Evolutionary conservation across 2,888 invertebrate genomes (phyloP), one percentile per base, ranked within the genome.

Genomic region (Trichacis sp.): DNA sequence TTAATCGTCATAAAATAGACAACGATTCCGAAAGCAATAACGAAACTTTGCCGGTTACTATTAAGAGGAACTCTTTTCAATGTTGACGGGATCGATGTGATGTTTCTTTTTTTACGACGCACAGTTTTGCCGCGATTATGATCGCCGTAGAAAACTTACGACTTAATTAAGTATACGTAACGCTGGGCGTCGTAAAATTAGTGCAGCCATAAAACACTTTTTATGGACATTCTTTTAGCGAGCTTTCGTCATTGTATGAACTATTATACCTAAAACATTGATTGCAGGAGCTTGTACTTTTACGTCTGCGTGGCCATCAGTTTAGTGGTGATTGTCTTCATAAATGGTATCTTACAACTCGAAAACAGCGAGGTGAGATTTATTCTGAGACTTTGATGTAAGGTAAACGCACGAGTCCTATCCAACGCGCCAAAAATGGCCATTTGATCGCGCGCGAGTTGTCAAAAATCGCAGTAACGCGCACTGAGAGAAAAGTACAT

Each of bases 331-430:
- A 83, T 84, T 30, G 71, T 73, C 2, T 48, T 77, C 12, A 74
- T 86, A 50, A 84, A 85, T 48, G 76, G 82, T n/a, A 73, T 86
- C 33, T 77, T 85, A n/a, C 63, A 85, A 12, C 81, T 85, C 1
- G 86, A 87, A 64, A 82, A 81, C 63, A 83, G 82, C 71, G 78
- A 78, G 80, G 87, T 86, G 72, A 76, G 78, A 38, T 50, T 33
- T 19, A 48, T 33, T n/a, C n/a, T n/a, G n/a, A n/a, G n/a, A n/a
- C n/a, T n/a, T n/a, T n/a, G n/a, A n/a, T n/a, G n/a, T n/a, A n/a
- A n/a, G n/a, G n/a, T n/a, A n/a, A n/a, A n/a, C n/a, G n/a, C n/a
- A n/a, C n/a, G n/a, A n/a, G n/a, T n/a, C n/a, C n/a, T n/a, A n/a
- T n/a, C n/a, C n/a, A n/a, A n/a, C n/a, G n/a, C n/a, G n/a, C n/a